Percentiles rank a stretch among this genome's conserved stretches.
These are phyloP conservation scores for Chouioia cunea DNA, from an alignment of 2,888 invertebrate genomes.

Conservation along the genomic window DNA sequence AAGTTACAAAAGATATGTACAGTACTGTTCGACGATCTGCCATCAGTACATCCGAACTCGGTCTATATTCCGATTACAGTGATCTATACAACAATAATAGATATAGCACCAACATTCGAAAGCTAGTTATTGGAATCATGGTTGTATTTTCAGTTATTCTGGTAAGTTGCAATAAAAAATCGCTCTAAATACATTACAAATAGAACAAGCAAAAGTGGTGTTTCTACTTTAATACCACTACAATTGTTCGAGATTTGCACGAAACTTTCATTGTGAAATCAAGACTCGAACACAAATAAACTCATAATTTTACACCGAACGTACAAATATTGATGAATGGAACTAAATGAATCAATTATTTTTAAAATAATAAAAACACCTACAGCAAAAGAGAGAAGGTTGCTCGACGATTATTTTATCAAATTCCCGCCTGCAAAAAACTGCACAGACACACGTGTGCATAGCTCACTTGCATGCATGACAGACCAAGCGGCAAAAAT, in stretches of 20 bases:
- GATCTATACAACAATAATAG: slow-evolving; percentile 60
- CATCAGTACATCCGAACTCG: slow-evolving; percentile 66
- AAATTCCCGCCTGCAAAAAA: slow-evolving; percentile 13
- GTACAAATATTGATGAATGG: background rate
- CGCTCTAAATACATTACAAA: too few species aligned
- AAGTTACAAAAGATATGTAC: slow-evolving; percentile 56
- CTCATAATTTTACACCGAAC: background rate
- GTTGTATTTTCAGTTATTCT: slow-evolving; percentile 63
- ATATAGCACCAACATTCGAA: slow-evolving; percentile 59
- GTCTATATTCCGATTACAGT: slow-evolving; percentile 64
- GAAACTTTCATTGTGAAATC: too few species aligned
- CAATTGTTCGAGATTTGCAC: too few species aligned
- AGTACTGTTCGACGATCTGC: slow-evolving; percentile 62
- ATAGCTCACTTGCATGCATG: slow-evolving; percentile 55
- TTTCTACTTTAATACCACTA: too few species aligned
- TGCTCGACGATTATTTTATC: too few species aligned
- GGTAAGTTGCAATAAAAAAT: slow-evolving; percentile 55
- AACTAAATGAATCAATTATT: background rate
- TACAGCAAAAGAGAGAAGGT: too few species aligned
- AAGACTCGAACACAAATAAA: too few species aligned
- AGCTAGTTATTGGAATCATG: slow-evolving; percentile 65
- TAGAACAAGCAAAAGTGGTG: too few species aligned
- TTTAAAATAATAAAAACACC: too few species aligned
- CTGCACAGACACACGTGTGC: too few species aligned
- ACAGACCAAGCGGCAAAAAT: slow-evolving; percentile 56